Evolutionary conservation across 2,113 vertebrate species (phyloP).

Genomic region (Drymodes brunneopygia): DNA sequence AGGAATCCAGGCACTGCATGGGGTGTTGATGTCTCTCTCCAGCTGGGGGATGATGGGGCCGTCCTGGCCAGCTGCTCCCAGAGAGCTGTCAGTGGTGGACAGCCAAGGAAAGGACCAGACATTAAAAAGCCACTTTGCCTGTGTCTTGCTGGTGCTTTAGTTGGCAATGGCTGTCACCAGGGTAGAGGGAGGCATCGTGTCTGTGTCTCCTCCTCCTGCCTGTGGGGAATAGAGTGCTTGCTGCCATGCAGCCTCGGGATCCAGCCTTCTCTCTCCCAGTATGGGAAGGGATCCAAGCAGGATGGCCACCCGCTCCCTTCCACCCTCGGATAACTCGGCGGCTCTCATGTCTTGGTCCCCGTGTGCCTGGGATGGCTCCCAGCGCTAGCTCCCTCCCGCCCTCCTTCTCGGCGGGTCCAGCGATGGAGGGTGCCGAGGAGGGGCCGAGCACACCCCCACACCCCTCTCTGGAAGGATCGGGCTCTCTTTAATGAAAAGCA

Average conservation of each 20-base stretch:
- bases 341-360: accelerated
- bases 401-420: neutral
- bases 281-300: neutral
- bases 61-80: neutral
- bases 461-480: neutral
- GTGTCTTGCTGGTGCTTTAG: neutral
- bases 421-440: neutral
- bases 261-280: neutral
- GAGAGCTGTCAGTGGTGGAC: no score
- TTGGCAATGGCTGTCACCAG: neutral
- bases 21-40: no score
- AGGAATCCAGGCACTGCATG: accelerated
- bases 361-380: neutral
- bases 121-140: neutral
- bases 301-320: neutral
- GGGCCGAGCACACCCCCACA: accelerated
- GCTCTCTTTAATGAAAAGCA: neutral
- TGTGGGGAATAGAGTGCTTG: neutral
- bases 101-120: neutral
- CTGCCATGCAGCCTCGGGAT: neutral
- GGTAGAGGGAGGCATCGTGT: accelerated
- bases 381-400: neutral
- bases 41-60: neutral
- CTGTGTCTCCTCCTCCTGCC: neutral
- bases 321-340: accelerated